A percentile compares a stretch with the other conserved stretches of the same genome.
Evolutionary conservation across 2,888 invertebrate species (phyloP).

Genomic region (Epirrhoe tristata): DNA sequence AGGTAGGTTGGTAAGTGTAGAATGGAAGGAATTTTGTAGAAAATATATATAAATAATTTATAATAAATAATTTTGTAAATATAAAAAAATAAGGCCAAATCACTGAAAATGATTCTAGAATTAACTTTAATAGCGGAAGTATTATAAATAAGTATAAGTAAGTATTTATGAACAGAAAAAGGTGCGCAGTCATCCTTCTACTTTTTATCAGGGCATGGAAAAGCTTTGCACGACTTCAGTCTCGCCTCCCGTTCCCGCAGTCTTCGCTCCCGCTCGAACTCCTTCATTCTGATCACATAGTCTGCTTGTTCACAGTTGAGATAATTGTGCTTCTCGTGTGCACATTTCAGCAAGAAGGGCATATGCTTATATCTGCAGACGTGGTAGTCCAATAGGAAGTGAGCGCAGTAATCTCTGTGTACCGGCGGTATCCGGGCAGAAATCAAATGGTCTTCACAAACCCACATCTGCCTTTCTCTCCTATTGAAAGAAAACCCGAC

Average conservation of each 20-base stretch:
- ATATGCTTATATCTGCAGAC: constrained; percentile 89
- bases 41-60: no score
- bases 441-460: constrained; percentile 89
- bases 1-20: no score
- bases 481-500: constrained; percentile 89
- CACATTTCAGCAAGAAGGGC: constrained; percentile 89
- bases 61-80: no score
- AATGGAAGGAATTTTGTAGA: no score
- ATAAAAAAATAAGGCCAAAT: background rate
- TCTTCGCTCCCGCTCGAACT: constrained; percentile 73
- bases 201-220: constrained; percentile 8
- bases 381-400: constrained; percentile 87
- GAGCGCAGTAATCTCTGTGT: constrained; percentile 93
- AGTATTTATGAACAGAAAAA: background rate
- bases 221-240: constrained; percentile 42
- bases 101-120: background rate
- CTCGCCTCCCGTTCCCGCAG: constrained; percentile 65
- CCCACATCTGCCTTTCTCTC: constrained; percentile 89
- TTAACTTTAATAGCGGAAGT: background rate
- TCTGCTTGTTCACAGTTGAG: constrained; percentile 92
- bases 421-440: constrained; percentile 89
- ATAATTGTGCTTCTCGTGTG: constrained; percentile 90
- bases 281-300: constrained; percentile 85
- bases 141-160: background rate
- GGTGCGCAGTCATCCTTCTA: background rate